phyloP scores from a whole-genome alignment of 2,113 vertebrate genomes.

The Cheilinus undulatus region DNA sequence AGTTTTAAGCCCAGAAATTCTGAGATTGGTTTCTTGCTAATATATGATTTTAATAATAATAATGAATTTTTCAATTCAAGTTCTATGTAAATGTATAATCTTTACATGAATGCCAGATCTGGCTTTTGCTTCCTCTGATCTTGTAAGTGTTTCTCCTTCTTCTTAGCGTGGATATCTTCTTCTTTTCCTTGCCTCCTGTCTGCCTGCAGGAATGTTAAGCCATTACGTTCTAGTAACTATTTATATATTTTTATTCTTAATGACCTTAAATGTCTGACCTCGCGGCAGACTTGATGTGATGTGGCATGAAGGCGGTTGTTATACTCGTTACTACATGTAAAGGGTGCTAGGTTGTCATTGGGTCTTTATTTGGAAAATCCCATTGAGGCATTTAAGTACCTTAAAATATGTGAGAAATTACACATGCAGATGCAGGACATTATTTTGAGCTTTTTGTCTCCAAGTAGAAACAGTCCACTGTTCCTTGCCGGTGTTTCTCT shows the following conservation, averaged over 20 bases:
- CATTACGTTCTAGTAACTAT: not conserved
- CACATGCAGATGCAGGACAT: not conserved
- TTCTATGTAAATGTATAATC: not conserved
- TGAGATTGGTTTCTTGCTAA: too few relatives aligned
- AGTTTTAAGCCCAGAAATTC: too few relatives aligned
- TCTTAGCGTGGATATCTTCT: too few relatives aligned
- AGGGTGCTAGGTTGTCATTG: not conserved
- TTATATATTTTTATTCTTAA: not conserved
- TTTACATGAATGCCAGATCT: not conserved
- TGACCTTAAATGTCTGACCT: conserved; percentile 11
- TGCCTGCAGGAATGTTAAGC: not conserved
- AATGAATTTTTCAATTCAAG: too few relatives aligned
- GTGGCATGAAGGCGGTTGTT: not conserved
- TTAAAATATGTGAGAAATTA: not conserved
- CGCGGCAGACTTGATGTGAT: not conserved
- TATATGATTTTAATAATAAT: too few relatives aligned
- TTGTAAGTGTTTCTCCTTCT: not conserved
- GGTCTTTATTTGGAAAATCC: not conserved
- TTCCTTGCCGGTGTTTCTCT: too few relatives aligned
- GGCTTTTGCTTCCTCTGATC: not conserved
- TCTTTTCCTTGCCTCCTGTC: not conserved
- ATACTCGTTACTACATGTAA: not conserved
- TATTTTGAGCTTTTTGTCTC: not conserved
- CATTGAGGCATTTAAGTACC: not conserved
- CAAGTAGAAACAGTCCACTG: too few relatives aligned